Conservation (phyloP, 2,113 vertebrate species). For the Ceratotherium simum region DNA sequence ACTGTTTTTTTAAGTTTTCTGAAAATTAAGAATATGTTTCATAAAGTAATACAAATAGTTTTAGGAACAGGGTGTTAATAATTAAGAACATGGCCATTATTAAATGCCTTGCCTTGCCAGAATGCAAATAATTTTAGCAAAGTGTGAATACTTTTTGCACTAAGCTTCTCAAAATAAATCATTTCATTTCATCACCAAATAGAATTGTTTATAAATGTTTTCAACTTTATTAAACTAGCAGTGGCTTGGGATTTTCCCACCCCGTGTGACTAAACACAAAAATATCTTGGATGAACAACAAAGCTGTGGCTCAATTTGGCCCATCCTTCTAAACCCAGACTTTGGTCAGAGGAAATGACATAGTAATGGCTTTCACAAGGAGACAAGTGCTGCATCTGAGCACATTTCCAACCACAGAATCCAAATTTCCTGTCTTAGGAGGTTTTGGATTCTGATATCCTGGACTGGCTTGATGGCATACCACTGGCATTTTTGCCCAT, state of each 20-base stretch:
- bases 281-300: constrained; percentile 69
- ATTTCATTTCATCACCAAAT: constrained; percentile 57
- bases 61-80: background rate
- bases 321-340: constrained; percentile 50
- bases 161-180: constrained; percentile 48
- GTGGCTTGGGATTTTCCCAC: constrained; percentile 25
- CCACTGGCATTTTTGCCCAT: background rate
- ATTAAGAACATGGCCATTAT: constrained; percentile 25
- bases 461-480: background rate
- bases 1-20: background rate
- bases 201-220: constrained; percentile 63
- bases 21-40: background rate
- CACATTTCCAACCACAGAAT: constrained; percentile 59
- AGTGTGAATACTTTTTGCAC: background rate
- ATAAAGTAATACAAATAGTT: background rate
- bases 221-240: constrained; percentile 55
- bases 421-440: constrained; percentile 34
- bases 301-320: background rate
- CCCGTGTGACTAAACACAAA: constrained; percentile 48
- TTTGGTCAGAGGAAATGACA: constrained; percentile 60
- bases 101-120: background rate
- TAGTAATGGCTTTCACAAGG: background rate
- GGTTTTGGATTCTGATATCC: background rate
- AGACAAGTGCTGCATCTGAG: background rate
- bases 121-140: constrained; percentile 51